These are phyloP conservation scores for Nothoprocta pentlandii DNA, from an alignment of 2,113 vertebrate genomes.

Conservation along the genomic window DNA sequence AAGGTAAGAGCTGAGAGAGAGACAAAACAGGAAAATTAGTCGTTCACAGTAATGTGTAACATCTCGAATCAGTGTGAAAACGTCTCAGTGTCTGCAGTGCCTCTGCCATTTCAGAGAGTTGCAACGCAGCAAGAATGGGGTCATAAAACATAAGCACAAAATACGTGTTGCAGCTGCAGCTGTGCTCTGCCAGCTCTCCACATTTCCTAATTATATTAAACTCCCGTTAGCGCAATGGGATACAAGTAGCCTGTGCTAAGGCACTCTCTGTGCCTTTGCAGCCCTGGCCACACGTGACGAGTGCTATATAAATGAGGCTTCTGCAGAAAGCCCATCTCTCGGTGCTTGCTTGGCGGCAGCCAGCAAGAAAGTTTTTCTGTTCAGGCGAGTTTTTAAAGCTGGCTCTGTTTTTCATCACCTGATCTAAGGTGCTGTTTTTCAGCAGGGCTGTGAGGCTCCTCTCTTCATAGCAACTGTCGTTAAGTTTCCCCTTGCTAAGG, in stretches of 20 bases:
- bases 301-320: neutral
- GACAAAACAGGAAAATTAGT: neutral
- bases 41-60: neutral
- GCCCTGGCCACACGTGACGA: neutral
- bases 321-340: neutral
- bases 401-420: neutral
- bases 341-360: neutral
- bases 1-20: conserved; percentile 87
- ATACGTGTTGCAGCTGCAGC: neutral
- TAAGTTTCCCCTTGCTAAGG: neutral
- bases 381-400: neutral
- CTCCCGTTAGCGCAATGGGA: neutral
- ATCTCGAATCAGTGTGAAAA: neutral
- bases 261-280: neutral
- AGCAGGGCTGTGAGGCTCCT: neutral
- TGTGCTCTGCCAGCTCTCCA: neutral
- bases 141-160: neutral
- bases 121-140: rapidly evolving
- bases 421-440: neutral
- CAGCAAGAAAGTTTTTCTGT: neutral
- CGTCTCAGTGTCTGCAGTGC: neutral
- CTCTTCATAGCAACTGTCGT: neutral
- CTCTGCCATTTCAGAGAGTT: neutral
- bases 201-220: neutral
- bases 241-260: neutral